Evolutionary conservation across 2,888 invertebrate species (phyloP).

Genomic region (Gortyna flavago): DNA sequence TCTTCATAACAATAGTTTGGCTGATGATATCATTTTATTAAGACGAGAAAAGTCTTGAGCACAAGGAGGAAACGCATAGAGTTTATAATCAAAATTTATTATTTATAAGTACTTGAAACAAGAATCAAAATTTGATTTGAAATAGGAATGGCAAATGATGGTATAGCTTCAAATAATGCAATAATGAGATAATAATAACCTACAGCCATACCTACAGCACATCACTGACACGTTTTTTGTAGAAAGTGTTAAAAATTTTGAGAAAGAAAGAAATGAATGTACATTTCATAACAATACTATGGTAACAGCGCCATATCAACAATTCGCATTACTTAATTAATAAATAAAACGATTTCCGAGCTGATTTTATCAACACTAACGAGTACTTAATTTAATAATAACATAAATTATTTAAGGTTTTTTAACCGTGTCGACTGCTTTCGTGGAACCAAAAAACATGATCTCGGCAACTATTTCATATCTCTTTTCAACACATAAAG

Average conservation of each 20-base stretch:
- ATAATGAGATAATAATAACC: constrained; percentile 7
- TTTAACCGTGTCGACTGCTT: constrained; percentile 74
- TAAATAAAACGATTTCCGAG: constrained; percentile 24
- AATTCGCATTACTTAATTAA: constrained; percentile 2
- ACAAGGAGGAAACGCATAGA: background rate
- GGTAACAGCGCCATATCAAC: background rate
- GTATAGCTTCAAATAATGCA: background rate
- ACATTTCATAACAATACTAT: background rate
- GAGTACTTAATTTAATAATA: constrained; percentile 32
- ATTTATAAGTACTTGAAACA: too few species aligned
- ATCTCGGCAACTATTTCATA: constrained; percentile 66
- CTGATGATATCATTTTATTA: background rate
- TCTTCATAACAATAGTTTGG: background rate
- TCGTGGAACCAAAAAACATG: constrained; percentile 86
- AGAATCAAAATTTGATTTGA: background rate
- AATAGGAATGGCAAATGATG: background rate
- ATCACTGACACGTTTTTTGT: constrained; percentile 44
- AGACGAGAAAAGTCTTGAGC: background rate
- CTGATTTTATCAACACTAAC: constrained; percentile 29
- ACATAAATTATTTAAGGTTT: constrained; percentile 57
- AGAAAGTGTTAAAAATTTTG: constrained; percentile 34
- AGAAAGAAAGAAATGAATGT: constrained; percentile 20
- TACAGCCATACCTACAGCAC: background rate
- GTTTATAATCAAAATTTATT: background rate
- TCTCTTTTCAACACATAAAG: constrained; percentile 71